phyloP scores from a whole-genome alignment of 2,113 vertebrate genomes.

The Scytalopus superciliaris region DNA sequence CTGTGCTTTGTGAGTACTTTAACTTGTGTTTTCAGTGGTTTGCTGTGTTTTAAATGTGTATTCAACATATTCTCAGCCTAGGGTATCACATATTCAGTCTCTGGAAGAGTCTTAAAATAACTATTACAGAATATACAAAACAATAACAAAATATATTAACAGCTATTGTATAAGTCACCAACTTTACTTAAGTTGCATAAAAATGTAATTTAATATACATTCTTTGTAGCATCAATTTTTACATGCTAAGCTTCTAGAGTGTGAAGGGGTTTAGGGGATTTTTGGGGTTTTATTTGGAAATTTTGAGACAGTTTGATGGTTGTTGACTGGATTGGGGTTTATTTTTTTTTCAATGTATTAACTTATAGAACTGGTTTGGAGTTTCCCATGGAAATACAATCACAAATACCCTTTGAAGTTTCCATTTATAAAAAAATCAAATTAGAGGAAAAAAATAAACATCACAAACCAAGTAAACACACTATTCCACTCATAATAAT shows the following conservation, averaged over 20 bases:
- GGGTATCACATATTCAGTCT: neutral
- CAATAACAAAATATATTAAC: neutral
- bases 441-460: neutral
- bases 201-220: neutral
- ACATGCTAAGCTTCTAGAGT: neutral
- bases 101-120: neutral
- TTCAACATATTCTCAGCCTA: neutral
- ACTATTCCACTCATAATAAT: neutral
- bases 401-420: neutral
- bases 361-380: neutral
- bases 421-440: neutral
- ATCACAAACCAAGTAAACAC: neutral
- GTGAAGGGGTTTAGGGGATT: rapidly evolving
- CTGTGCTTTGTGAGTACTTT: neutral
- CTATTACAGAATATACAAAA: no score
- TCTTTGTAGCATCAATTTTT: neutral
- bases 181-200: neutral
- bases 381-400: neutral
- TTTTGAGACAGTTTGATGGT: neutral
- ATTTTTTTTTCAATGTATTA: neutral
- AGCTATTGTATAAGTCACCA: neutral
- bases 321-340: no score
- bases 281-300: neutral
- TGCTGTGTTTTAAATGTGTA: neutral
- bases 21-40: neutral